Conservation (phyloP, 2,888 invertebrate genomes). For the Epinotia nisella region DNA sequence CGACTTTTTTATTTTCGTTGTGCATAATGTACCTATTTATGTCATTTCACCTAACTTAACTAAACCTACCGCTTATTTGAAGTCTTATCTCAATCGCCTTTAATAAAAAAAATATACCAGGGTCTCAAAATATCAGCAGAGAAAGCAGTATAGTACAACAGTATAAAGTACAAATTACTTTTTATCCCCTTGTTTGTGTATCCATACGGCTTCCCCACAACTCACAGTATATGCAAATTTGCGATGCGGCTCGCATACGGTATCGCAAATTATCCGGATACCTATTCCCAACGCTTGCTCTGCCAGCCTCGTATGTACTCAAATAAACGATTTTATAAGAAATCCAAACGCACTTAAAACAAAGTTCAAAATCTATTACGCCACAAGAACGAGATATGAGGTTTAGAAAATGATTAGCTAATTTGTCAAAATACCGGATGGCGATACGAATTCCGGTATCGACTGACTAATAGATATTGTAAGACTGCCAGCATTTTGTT, state of each 20-base stretch:
- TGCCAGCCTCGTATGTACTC: not conserved
- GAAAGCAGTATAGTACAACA: conserved; percentile 1
- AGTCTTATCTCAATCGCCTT: not conserved
- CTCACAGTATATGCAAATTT: conserved; percentile 41
- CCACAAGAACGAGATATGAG: not conserved
- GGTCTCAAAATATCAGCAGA: conserved; percentile 1
- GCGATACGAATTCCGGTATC: conserved; percentile 36
- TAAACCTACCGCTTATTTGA: too few relatives aligned
- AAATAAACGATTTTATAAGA: not conserved
- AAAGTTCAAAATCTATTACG: not conserved
- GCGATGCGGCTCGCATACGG: conserved; percentile 38
- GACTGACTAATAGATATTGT: conserved; percentile 32
- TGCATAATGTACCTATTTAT: too few relatives aligned
- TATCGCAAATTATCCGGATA: conserved; percentile 38
- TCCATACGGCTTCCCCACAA: conserved; percentile 32
- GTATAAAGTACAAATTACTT: conserved; percentile 6
- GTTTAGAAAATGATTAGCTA: not conserved
- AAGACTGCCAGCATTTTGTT: conserved; percentile 14
- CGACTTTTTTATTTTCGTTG: too few relatives aligned
- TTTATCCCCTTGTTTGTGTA: conserved; percentile 33
- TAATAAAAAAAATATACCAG: not conserved
- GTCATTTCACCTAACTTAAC: too few relatives aligned
- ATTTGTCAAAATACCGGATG: conserved; percentile 39
- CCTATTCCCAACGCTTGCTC: conserved; percentile 19
- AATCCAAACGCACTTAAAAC: not conserved